These are phyloP conservation scores for Pedicia rivosa DNA, from an alignment of 2,888 invertebrate genomes.

Conservation along the genomic window DNA sequence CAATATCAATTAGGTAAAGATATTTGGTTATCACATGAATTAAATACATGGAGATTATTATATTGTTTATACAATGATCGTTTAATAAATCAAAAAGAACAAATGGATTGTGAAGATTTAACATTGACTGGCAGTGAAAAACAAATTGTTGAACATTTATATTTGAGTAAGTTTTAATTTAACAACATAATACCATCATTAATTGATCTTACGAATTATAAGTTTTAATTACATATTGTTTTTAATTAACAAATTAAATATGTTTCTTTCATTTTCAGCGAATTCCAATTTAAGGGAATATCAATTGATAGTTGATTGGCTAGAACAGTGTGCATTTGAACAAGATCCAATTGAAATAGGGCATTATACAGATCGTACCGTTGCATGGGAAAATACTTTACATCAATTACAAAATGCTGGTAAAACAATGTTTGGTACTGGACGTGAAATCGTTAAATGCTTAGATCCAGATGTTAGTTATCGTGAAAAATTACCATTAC, in stretches of 20 bases:
- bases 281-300: constrained; percentile 46
- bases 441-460: constrained; percentile 42
- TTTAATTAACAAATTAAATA: constrained; percentile 19
- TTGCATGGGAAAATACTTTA: constrained; percentile 85
- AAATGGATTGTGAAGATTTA: constrained; percentile 27
- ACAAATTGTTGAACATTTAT: constrained; percentile 30
- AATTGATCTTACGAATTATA: neutral
- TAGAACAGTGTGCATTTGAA: constrained; percentile 64
- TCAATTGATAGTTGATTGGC: constrained; percentile 83
- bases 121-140: constrained; percentile 36
- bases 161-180: constrained; percentile 25
- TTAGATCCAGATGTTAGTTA: constrained; percentile 84
- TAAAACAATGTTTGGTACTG: constrained; percentile 40
- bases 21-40: constrained; percentile 59
- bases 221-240: constrained; percentile 24
- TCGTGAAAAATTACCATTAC: constrained; percentile 59
- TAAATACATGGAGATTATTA: constrained; percentile 77
- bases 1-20: constrained; percentile 15
- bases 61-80: constrained; percentile 72
- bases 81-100: constrained; percentile 31
- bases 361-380: constrained; percentile 65
- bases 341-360: constrained; percentile 36
- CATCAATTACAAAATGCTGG: constrained; percentile 47
- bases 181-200: no score
- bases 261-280: constrained; percentile 16